Evolutionary conservation across 2,797 vertebrate genomes (phyloP), one percentile per base, ranked within the genome.

Genomic region (Morus bassanus): DNA sequence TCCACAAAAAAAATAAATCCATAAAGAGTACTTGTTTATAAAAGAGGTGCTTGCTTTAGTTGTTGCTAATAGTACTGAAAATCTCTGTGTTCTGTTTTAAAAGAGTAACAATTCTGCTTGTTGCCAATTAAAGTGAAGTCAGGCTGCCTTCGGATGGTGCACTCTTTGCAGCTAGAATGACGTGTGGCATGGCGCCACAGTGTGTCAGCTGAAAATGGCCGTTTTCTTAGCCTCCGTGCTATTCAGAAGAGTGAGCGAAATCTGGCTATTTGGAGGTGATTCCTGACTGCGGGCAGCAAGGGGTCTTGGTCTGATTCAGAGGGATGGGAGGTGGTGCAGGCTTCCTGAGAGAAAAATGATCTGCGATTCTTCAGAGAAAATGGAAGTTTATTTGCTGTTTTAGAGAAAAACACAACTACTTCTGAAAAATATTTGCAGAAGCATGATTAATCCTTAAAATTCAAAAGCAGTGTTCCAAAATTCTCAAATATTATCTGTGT

Each of bases 41-140:
- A 82, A 85, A 92, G 41, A 95, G 75, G 64, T 83, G 79, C 79
- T 91, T 1, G 5, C 51, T 93, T 91, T 50, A 63, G 33, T 24
- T 95, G 51, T 85, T 93, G 78, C 75, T 85, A 89, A 83, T 80
- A 57, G 68, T 83, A 82, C 61, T 54, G 77, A 60, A 72, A 88
- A 89, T 79, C 50, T 84, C 91, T 27, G 6, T 7, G 6, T 88
- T 77, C 70, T 67, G 0, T 93, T 94, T 91, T 69, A 76, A 82
- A 93, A 76, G 86, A 39, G 80, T 59, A 88, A 81, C 78, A 11
- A 86, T 82, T 81, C 10, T 89, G 83, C 67, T 65, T 37, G 43
- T 54, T 82, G 86, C 91, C 91, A 91, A 24, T 76, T 53, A 21
- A 73, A 65, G 77, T n/a, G 70, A 61, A 91, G 63, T 31, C 82